A percentile compares a stretch with the other conserved stretches of the same genome.
Evolutionary conservation across 2,888 invertebrate genomes (phyloP).

Genomic region (Meiosimyza platycephala): DNA sequence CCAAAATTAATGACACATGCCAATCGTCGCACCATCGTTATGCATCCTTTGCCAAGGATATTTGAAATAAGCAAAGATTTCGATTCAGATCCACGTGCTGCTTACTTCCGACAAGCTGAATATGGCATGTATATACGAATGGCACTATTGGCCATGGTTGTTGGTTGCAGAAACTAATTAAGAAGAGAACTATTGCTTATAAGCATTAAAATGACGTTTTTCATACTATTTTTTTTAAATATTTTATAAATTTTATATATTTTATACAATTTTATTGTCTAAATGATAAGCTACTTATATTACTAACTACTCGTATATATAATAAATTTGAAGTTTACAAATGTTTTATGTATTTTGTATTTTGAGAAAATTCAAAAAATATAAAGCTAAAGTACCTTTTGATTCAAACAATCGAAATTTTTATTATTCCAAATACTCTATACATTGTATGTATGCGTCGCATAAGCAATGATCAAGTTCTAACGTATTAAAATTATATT

Average conservation of each 20-base stretch:
- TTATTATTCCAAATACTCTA: no score
- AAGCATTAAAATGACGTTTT: background rate
- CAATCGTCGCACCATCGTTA: conserved; percentile 92
- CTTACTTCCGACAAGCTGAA: conserved; percentile 98
- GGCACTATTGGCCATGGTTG: conserved; percentile 93
- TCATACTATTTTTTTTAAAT: conserved; percentile 21
- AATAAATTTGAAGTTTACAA: conserved; percentile 23
- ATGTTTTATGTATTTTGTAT: no score
- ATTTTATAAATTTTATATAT: conserved; percentile 33
- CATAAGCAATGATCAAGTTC: no score
- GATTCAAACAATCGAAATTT: no score
- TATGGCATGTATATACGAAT: conserved; percentile 98
- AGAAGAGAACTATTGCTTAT: background rate
- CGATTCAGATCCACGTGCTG: conserved; percentile 96
- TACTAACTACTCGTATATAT: background rate
- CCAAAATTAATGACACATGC: conserved; percentile 96
- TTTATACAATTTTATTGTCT: conserved; percentile 36
- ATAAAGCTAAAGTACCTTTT: no score
- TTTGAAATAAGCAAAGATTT: conserved; percentile 95
- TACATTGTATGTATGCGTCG: no score
- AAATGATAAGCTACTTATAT: conserved; percentile 24
- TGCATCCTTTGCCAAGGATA: conserved; percentile 96
- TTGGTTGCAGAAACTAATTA: conserved; percentile 70
- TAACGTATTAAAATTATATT: no score
- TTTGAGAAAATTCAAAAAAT: no score